Evolutionary conservation across 2,888 invertebrate species (phyloP), one percentile per base, ranked within the genome.

Genomic region (Drosophila melanocephala): DNA sequence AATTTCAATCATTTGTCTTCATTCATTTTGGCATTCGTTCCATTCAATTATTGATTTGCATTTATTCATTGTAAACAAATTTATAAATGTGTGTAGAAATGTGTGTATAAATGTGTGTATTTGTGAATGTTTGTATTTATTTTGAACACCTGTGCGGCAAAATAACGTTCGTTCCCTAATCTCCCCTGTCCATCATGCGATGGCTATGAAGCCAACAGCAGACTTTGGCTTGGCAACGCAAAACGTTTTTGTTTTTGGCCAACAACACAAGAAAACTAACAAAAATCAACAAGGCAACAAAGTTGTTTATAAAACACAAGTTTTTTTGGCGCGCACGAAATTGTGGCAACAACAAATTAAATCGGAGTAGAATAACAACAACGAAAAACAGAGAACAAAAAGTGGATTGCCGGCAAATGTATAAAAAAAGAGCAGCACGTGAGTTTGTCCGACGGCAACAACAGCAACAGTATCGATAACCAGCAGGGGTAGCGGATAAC

Each of bases 171-270:
- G 47, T 44, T 51, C 28, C 59, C 55, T 10, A 22, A n/a, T n/a
- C 22, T 12, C 58, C 58, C 52, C n/a, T 28, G 66, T 59, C 57
- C 44, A 30, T 33, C 50, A 14, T 37, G 50, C 39, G 56, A 35
- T 14, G 28, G 72, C 70, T 70, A 72, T 56, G 62, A 28, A 66
- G 5, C 44, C 30, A 33, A 44, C 75, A 35, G 58, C 61, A 52
- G 63, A 80, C 70, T 72, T 83, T 77, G 75, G 84, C 84, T 64
- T 85, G 84, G 89, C 84, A 85, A 89, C 84, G 82, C 51, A n/a
- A 69, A 80, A 68, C 65, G 58, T 68, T 78, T 59, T 59, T 59
- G 59, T 55, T 55, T 19, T 39, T 56, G 22, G 22, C 35, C 74
- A 53, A 62, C 51, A 50, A 26, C 14, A 26, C 22, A 47, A 37